Evolutionary conservation across 2,888 invertebrate species (phyloP).

Genomic region (Caradrina clavipalpis): DNA sequence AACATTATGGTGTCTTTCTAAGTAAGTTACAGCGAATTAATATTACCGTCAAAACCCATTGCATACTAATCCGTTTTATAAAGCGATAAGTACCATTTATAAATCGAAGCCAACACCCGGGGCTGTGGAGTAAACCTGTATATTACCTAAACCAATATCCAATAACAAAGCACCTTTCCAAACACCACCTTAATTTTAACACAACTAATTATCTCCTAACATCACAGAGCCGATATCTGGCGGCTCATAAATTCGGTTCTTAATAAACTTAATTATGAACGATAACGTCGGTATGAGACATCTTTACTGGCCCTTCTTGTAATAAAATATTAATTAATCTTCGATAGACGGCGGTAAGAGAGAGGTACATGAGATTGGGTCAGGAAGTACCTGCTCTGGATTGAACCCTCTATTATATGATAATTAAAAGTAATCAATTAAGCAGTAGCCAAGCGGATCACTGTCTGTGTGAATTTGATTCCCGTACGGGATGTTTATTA

Average conservation of each 20-base stretch:
- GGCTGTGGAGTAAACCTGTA: no score
- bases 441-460: not conserved
- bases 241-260: constrained; percentile 44
- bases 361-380: constrained; percentile 6
- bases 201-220: constrained; percentile 22
- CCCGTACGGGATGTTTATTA: not conserved
- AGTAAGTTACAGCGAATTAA: constrained; percentile 11
- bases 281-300: constrained; percentile 32
- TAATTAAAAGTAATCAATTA: not conserved
- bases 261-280: constrained; percentile 52
- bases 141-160: not conserved
- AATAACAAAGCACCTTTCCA: not conserved
- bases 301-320: constrained; percentile 33
- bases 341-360: constrained; percentile 24
- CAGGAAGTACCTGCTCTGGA: not conserved
- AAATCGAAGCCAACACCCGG: no score
- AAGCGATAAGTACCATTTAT: no score
- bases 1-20: not conserved
- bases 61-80: no score
- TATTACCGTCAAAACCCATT: no score
- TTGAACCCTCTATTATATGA: not conserved
- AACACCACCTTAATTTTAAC: constrained; percentile 36
- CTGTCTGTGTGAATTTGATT: not conserved
- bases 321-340: constrained; percentile 60
- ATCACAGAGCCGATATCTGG: constrained; percentile 29